Base-by-base conservation (phyloP, 2,888 invertebrate genomes). In the Drosophila kuntzei region DNA sequence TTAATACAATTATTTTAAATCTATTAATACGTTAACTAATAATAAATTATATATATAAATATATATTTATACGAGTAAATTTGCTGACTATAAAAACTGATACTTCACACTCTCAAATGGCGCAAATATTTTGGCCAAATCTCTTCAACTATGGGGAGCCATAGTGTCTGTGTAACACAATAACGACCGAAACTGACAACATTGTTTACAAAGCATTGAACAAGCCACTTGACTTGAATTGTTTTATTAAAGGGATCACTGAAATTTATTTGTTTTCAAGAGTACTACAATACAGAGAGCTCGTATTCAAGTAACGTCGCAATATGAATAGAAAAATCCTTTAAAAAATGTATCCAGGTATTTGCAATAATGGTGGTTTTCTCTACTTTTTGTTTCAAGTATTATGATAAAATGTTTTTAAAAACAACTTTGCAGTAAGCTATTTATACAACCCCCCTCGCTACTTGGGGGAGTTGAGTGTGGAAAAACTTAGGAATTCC, bases 61-160 rank as follows among this genome's bases (percentile, higher is more conserved):
- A 46, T 37, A 27, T 18, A 4, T 32, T 12, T 32, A 1, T 32
- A 4, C 54, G 27, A 37, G 29, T 41, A 11, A 50, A 76, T 62
- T 55, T 81, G 71, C 86, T 65, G 69, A 72, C 79, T 71, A 71
- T 63, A 67, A 75, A 87, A 84, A 68, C 64, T 74, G 71, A 87
- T 86, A 68, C 84, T 87, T 47, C 58, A 68, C 70, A 47, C 36
- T 62, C 57, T 43, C 27, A 16, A 11, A 32, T 43, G 46, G 29
- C 39, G 46, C 34, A 71, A 54, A 77, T 51, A 32, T 59, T 59
- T 20, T 37, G 27, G 29, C 50, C 50, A 60, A 75, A 69, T 46
- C 64, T 49, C 57, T 37, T 63, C 54, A 8, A 25, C 18, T 25
- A 58, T 8, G 8, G 27, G 34, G 36, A 29, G 39, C 22, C 25